Conservation (phyloP, 2,113 vertebrate species). For the Agapornis roseicollis region DNA sequence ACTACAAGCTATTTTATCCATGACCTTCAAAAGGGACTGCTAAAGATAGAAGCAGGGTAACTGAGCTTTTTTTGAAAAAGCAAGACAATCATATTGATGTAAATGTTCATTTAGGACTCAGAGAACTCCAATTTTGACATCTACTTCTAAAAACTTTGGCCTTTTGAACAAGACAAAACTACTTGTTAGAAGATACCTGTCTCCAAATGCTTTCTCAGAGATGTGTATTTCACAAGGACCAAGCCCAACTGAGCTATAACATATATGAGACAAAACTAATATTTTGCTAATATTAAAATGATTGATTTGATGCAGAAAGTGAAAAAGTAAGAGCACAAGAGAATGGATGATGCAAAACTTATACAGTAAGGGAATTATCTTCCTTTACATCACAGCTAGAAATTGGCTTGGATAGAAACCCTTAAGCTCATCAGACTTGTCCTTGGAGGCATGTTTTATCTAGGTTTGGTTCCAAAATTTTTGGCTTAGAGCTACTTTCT, state of each 20-base stretch:
- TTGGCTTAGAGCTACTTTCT: background rate
- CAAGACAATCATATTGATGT: background rate
- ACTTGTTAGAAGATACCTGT: background rate
- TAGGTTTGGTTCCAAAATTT: background rate
- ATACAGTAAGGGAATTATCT: background rate
- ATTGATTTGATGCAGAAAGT: conserved; percentile 26
- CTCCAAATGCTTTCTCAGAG: background rate
- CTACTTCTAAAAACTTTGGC: background rate
- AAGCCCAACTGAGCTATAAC: background rate
- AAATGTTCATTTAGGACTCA: background rate
- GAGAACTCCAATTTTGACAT: background rate
- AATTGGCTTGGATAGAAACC: background rate
- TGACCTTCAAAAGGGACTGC: background rate
- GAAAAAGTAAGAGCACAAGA: background rate
- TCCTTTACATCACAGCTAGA: conserved; percentile 2
- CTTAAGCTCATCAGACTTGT: background rate
- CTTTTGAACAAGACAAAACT: background rate
- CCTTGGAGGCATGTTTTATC: background rate
- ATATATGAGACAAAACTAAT: background rate
- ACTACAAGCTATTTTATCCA: background rate
- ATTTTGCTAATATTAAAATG: background rate
- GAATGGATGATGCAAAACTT: background rate
- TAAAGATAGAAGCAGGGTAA: background rate
- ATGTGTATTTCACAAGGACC: background rate
- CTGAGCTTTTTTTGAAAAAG: background rate